Evolutionary conservation across 1,140 invertebrate species (phyloP).

Genomic region (Dendroctonus valens): DNA sequence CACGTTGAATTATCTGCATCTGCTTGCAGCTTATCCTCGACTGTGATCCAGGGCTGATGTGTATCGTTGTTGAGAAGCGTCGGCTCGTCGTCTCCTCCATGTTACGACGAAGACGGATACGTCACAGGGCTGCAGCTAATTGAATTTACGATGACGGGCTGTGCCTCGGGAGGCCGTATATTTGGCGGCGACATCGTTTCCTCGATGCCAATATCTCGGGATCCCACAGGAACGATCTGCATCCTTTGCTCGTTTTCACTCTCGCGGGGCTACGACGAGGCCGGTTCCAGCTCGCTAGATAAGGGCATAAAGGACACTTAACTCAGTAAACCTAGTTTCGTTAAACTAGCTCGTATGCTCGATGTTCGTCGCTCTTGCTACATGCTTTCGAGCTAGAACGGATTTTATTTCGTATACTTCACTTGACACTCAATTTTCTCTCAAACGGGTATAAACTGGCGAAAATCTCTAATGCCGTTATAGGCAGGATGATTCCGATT

Average conservation of each 20-base stretch:
- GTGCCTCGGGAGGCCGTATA: conserved; percentile 48
- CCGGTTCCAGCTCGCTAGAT: conserved; percentile 20
- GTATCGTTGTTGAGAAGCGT: too few species aligned
- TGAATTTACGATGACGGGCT: conserved; percentile 50
- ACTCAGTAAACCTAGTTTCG: conserved; percentile 22
- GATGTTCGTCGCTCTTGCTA: too few species aligned
- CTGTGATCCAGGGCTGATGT: too few species aligned
- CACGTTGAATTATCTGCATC: too few species aligned
- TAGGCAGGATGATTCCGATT: too few species aligned
- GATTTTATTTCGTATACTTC: too few species aligned
- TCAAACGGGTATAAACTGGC: too few species aligned
- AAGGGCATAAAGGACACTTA: conserved; percentile 26
- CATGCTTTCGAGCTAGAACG: too few species aligned
- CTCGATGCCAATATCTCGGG: conserved; percentile 48
- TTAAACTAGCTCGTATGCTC: conserved; percentile 11
- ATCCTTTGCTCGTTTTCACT: conserved; percentile 42
- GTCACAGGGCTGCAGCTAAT: conserved; percentile 45
- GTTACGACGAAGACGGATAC: conserved; percentile 36
- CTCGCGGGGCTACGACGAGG: conserved; percentile 33
- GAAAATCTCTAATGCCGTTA: too few species aligned
- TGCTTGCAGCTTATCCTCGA: too few species aligned
- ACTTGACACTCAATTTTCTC: too few species aligned
- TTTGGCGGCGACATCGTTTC: conserved; percentile 50
- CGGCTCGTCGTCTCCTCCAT: too few species aligned
- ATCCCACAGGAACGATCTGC: conserved; percentile 48